Conservation (phyloP, 2,888 invertebrate genomes). For the Harpalus rubripes region DNA sequence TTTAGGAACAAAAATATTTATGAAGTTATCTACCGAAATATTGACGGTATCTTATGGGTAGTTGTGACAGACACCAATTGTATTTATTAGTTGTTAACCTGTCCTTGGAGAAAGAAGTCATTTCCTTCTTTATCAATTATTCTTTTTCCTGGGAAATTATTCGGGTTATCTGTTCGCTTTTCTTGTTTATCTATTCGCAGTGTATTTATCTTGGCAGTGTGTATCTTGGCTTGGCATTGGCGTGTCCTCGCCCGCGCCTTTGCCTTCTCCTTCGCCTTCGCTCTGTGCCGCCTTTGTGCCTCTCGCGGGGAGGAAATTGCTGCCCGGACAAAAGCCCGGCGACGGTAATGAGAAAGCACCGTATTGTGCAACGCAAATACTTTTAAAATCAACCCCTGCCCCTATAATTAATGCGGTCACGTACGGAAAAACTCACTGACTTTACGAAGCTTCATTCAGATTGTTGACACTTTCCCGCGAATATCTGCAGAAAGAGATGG, state of each 20-base stretch:
- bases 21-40: too few relatives aligned
- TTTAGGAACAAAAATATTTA: too few relatives aligned
- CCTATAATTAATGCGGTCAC: constrained; percentile 50
- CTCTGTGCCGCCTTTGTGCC: not conserved
- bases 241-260: not conserved
- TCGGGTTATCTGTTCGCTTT: constrained; percentile 73
- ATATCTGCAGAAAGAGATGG: not conserved
- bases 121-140: constrained; percentile 73
- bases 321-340: constrained; percentile 50
- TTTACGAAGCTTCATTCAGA: not conserved
- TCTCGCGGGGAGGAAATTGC: constrained; percentile 42
- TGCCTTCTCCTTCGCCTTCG: not conserved
- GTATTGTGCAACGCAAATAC: constrained; percentile 56
- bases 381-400: constrained; percentile 31
- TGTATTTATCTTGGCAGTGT: constrained; percentile 73
- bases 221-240: constrained; percentile 60
- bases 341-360: constrained; percentile 58
- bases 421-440: constrained; percentile 33
- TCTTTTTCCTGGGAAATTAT: constrained; percentile 73
- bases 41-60: not conserved
- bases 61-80: constrained; percentile 1
- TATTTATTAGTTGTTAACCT: constrained; percentile 55
- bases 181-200: constrained; percentile 74
- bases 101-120: constrained; percentile 25
- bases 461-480: not conserved